A percentile compares a stretch with the other conserved stretches of the same genome.
These are phyloP conservation scores for Crenichthys baileyi DNA, from an alignment of 2,797 vertebrate species.

Conservation along the genomic window DNA sequence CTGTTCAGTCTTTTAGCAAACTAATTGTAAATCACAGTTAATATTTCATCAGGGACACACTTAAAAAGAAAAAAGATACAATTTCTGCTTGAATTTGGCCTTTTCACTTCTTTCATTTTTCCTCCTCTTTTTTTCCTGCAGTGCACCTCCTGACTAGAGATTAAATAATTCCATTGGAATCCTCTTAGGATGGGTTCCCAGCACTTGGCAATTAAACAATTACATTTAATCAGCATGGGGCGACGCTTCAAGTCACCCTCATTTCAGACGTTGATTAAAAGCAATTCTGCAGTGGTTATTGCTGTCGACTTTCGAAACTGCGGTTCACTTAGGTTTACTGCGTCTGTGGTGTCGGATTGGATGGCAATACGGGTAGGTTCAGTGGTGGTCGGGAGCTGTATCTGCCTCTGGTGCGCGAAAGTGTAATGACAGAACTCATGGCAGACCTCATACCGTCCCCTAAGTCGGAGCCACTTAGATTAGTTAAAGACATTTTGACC, in stretches of 20 bases:
- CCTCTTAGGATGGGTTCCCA: slow-evolving; percentile 83
- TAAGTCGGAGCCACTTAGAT: slow-evolving; percentile 73
- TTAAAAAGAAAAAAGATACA: slow-evolving; percentile 54
- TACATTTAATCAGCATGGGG: slow-evolving; percentile 86
- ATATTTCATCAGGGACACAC: slow-evolving; percentile 69
- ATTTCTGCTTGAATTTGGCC: slow-evolving; percentile 62
- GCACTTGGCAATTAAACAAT: slow-evolving; percentile 86
- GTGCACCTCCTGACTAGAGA: slow-evolving; percentile 82
- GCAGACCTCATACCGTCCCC: slow-evolving; percentile 69
- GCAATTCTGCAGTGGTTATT: slow-evolving; percentile 84
- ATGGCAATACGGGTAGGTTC: slow-evolving; percentile 75
- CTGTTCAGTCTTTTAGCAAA: slow-evolving; percentile 58
- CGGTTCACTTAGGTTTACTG: slow-evolving; percentile 78
- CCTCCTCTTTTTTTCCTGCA: slow-evolving; percentile 68
- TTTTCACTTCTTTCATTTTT: slow-evolving; percentile 61
- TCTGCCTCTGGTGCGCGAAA: slow-evolving; percentile 69
- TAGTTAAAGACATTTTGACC: slow-evolving; percentile 76
- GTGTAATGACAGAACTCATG: slow-evolving; percentile 72
- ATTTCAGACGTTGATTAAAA: slow-evolving; percentile 86
- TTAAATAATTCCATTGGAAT: slow-evolving; percentile 85
- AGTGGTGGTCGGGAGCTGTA: slow-evolving; percentile 62
- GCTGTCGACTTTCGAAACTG: slow-evolving; percentile 75
- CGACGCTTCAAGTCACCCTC: slow-evolving; percentile 83
- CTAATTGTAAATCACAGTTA: slow-evolving; percentile 73
- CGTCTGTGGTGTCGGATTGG: slow-evolving; percentile 71